phyloP scores from a whole-genome alignment of 2,888 invertebrate genomes.

The Brachypalpus laphriformis region DNA sequence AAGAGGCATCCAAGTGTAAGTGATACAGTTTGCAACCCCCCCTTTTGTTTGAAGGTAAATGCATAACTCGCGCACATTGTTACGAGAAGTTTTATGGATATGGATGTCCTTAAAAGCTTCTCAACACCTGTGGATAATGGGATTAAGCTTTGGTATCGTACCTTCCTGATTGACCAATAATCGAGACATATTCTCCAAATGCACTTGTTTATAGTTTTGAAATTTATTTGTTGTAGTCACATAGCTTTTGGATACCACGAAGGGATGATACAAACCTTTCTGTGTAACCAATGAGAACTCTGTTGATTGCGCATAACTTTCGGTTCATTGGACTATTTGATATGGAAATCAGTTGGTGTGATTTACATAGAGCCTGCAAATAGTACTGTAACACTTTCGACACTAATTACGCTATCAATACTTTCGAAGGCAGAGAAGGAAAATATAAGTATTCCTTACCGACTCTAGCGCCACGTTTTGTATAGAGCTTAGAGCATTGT shows the following conservation, averaged over 20 bases:
- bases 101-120: slow-evolving; percentile 43
- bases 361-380: neutral
- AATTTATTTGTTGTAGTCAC: neutral
- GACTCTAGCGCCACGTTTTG: no score
- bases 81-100: neutral
- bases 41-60: slow-evolving; percentile 14
- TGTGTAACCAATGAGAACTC: slow-evolving; percentile 38
- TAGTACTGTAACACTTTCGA: no score
- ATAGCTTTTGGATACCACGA: neutral
- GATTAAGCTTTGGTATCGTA: slow-evolving; percentile 34
- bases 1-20: slow-evolving; percentile 3
- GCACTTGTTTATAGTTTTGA: slow-evolving; percentile 15
- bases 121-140: slow-evolving; percentile 35
- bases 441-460: no score
- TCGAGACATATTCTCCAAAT: slow-evolving; percentile 15
- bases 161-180: slow-evolving; percentile 60
- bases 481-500: no score
- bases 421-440: no score
- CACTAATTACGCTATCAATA: no score
- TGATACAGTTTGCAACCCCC: slow-evolving; percentile 40
- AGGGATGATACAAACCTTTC: slow-evolving; percentile 2
- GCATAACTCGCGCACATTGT: slow-evolving; percentile 36
- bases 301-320: slow-evolving; percentile 47
- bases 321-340: slow-evolving; percentile 12
- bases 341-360: neutral